Base-by-base conservation (phyloP, 2,888 invertebrate genomes). In the Eupithecia pulchellata region DNA sequence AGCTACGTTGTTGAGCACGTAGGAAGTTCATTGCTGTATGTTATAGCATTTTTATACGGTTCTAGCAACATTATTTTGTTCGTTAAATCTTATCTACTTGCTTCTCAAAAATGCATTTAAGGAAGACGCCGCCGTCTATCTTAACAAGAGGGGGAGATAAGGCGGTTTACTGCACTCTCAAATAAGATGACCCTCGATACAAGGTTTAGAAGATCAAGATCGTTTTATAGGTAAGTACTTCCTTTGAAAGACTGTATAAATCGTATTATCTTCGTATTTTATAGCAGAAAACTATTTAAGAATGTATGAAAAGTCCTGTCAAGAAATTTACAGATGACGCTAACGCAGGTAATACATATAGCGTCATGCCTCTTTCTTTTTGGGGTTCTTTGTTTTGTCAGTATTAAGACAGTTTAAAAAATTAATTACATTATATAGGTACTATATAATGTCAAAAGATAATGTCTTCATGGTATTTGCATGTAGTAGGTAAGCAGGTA, bases 141-240 rank as follows among this genome's bases (percentile, higher is more conserved):
- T 89, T 86, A 86, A 88, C 86, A 88, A 89, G 86, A 80, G 84
- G 90, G 90, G 91, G 85, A 90, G 91, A 90, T 90, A 91, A 90
- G 87, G 74, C 81, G 86, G 86, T 88, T 88, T 89, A 90, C 85
- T 88, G 89, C 87, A 89, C 82, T 87, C 81, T 83, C 81, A 86
- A 85, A 86, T 86, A 85, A 82, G 76, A 75, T 76, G 78, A 77
- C 80, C 82, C 82, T 79, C 79, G 79, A 81, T 86, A 84, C 86
- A 86, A 25, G 42, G 32, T 29, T 58, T 55, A 52, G 9, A 64
- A 42, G 58, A 66, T 72, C 66, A 67, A 69, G 52, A 60, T 13
- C 9, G 58, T 39, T 57, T 67, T 66, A 72, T 65, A 25, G 17
- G n/a, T 60, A 68, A 68, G 64, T 72, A 29, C 17, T 27, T 55